Evolutionary conservation across 2,888 invertebrate genomes (phyloP).

Genomic region (Sthenelais limicola): DNA sequence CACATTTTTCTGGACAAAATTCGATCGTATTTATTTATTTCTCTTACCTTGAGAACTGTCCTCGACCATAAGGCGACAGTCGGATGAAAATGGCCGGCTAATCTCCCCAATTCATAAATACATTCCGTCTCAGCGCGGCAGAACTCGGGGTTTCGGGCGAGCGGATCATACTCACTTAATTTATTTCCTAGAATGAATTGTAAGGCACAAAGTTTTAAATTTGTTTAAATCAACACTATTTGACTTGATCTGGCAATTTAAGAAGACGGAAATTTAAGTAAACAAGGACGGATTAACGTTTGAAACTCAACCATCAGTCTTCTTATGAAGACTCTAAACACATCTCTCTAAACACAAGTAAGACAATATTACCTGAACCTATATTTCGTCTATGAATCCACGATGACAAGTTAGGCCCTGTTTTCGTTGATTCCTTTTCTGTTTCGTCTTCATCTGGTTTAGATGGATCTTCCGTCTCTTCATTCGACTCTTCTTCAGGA

Average conservation of each 20-base stretch:
- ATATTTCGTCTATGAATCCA: constrained; percentile 69
- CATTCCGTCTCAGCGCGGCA: constrained; percentile 83
- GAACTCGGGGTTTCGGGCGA: constrained; percentile 86
- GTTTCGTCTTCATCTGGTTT: constrained; percentile 6
- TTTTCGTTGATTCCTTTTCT: neutral
- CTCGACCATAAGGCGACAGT: constrained; percentile 90
- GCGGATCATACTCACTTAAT: constrained; percentile 70
- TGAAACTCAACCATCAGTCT: too few species aligned
- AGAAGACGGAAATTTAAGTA: too few species aligned
- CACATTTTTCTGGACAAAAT: neutral
- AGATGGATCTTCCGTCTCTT: neutral
- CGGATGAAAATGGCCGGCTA: constrained; percentile 89
- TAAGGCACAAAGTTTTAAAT: too few species aligned
- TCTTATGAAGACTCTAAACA: too few species aligned
- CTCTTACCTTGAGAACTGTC: constrained; percentile 78
- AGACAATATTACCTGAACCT: neutral
- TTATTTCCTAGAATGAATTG: too few species aligned
- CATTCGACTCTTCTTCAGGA: constrained; percentile 58
- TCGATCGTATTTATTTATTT: neutral
- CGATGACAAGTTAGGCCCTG: constrained; percentile 51
- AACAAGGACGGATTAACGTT: too few species aligned
- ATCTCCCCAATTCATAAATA: constrained; percentile 82
- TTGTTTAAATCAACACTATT: too few species aligned
- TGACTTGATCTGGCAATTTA: too few species aligned
- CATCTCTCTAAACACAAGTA: too few species aligned